Conservation (phyloP, 2,888 invertebrate species). For the Teleogryllus oceanicus region DNA sequence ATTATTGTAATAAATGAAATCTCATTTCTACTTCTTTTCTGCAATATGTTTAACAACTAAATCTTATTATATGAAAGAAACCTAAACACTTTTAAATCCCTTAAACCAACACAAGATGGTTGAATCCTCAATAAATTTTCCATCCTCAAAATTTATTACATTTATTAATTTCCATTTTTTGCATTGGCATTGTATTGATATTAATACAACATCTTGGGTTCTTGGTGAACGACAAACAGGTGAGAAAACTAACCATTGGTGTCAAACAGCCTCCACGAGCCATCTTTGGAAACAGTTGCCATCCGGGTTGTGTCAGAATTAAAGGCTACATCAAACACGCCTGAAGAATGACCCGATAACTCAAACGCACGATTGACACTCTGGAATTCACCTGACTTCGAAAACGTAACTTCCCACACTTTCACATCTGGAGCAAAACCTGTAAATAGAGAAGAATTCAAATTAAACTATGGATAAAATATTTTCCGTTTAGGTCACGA, state of each 20-base stretch:
- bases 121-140: too few species aligned
- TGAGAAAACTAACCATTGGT: slow-evolving; percentile 65
- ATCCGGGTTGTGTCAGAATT: slow-evolving; percentile 77
- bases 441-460: slow-evolving; percentile 39
- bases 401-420: slow-evolving; percentile 78
- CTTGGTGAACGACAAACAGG: not conserved
- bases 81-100: too few species aligned
- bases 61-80: not conserved
- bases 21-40: not conserved
- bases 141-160: too few species aligned
- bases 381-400: slow-evolving; percentile 69
- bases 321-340: slow-evolving; percentile 76
- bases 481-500: too few species aligned
- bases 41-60: not conserved
- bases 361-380: slow-evolving; percentile 73
- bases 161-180: too few species aligned
- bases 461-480: too few species aligned
- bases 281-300: slow-evolving; percentile 82
- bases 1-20: not conserved
- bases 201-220: not conserved
- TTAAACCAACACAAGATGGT: too few species aligned
- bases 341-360: slow-evolving; percentile 76
- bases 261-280: slow-evolving; percentile 81
- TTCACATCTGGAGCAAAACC: slow-evolving; percentile 67
- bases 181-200: not conserved